phyloP scores from a whole-genome alignment of 1,140 invertebrate species.

The Chironomus striatipennis region DNA sequence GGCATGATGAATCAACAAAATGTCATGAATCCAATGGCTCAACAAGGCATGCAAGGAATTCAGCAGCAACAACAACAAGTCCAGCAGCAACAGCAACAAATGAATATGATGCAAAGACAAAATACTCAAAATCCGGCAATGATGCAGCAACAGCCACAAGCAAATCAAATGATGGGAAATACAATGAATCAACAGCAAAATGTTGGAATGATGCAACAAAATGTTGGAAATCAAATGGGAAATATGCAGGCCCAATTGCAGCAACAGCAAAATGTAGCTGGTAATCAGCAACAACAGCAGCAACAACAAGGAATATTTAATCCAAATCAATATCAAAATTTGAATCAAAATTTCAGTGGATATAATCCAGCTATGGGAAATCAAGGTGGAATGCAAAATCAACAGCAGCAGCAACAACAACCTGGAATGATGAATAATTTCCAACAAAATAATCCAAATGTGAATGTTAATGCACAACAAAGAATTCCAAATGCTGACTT shows the following conservation, averaged over 20 bases:
- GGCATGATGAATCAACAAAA: neutral
- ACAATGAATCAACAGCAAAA: slow-evolving; percentile 33
- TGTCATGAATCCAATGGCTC: neutral
- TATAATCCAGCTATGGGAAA: slow-evolving; percentile 31
- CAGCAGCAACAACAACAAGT: neutral
- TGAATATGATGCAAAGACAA: neutral
- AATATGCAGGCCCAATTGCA: slow-evolving; percentile 40
- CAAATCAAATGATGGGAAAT: slow-evolving; percentile 26
- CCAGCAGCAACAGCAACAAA: neutral
- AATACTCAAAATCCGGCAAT: neutral
- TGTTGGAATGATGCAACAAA: slow-evolving; percentile 39
- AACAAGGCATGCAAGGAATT: neutral
- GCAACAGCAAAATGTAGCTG: slow-evolving; percentile 32
- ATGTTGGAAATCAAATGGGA: slow-evolving; percentile 38
- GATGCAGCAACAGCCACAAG: slow-evolving; percentile 1
- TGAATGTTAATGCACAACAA: slow-evolving; percentile 28
- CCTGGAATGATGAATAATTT: slow-evolving; percentile 40
- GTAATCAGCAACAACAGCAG: slow-evolving; percentile 25
- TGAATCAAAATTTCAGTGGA: slow-evolving; percentile 35
- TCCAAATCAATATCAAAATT: slow-evolving; percentile 33
- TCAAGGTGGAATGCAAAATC: slow-evolving; percentile 27
- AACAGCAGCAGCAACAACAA: slow-evolving; percentile 33
- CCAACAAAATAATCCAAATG: slow-evolving; percentile 34
- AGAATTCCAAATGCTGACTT: slow-evolving; percentile 41
- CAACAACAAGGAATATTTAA: slow-evolving; percentile 36